Percentiles rank a stretch among this genome's conserved stretches.
phyloP scores from a whole-genome alignment of 2,888 invertebrate genomes.

The Eulithis prunata region DNA sequence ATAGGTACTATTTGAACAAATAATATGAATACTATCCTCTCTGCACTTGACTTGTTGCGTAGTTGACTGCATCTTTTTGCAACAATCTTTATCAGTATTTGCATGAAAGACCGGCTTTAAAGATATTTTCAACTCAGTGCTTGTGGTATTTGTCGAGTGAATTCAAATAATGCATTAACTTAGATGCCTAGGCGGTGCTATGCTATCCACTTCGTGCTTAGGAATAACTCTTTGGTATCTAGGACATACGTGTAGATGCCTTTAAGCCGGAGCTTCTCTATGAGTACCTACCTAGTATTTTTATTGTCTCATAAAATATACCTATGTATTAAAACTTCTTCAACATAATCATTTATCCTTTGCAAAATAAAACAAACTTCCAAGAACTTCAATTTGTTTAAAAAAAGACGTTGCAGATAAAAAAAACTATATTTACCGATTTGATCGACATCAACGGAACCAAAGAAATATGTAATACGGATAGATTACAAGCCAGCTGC shows the following conservation, averaged over 20 bases:
- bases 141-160: conserved; percentile 2
- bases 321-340: too few relatives aligned
- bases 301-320: too few relatives aligned
- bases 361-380: too few relatives aligned
- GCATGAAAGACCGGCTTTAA: too few relatives aligned
- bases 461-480: background rate
- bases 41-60: too few relatives aligned
- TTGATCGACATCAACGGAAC: background rate
- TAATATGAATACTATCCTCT: too few relatives aligned
- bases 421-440: background rate
- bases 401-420: too few relatives aligned
- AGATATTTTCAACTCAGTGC: background rate
- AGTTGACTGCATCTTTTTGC: too few relatives aligned
- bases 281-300: background rate
- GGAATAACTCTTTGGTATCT: conserved; percentile 13
- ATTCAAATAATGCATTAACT: conserved; percentile 1
- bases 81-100: too few relatives aligned
- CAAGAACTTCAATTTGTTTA: too few relatives aligned
- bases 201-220: conserved; percentile 17
- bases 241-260: conserved; percentile 16
- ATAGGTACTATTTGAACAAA: too few relatives aligned
- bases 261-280: conserved; percentile 8
- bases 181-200: background rate
- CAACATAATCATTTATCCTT: too few relatives aligned
- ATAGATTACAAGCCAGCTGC: conserved; percentile 5